Evolutionary conservation across 2,888 invertebrate genomes (phyloP).

Genomic region (Drosophila gaucha): DNA sequence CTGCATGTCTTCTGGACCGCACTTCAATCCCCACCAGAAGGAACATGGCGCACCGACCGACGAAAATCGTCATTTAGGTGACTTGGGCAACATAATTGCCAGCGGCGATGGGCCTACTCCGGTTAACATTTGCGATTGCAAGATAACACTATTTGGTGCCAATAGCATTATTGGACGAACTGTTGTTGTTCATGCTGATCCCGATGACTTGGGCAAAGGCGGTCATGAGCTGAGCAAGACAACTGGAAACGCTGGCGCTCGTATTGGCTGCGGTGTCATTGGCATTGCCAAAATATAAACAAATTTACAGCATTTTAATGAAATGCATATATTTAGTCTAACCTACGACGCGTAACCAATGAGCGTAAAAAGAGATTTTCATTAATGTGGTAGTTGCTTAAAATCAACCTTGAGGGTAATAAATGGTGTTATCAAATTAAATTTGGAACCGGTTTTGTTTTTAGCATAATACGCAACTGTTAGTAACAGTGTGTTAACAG

Average conservation of each 20-base stretch:
- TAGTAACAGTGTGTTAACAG: not conserved
- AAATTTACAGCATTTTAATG: not conserved
- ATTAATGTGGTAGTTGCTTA: slow-evolving; percentile 48
- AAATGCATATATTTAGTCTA: slow-evolving; percentile 25
- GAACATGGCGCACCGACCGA: slow-evolving; percentile 94
- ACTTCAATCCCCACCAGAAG: slow-evolving; percentile 93
- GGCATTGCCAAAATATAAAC: slow-evolving; percentile 83
- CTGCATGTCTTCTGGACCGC: slow-evolving; percentile 97
- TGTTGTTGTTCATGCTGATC: slow-evolving; percentile 95
- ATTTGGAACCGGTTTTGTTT: not conserved
- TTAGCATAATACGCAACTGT: not conserved
- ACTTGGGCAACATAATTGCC: slow-evolving; percentile 94
- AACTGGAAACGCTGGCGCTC: slow-evolving; percentile 95
- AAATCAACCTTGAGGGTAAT: slow-evolving; percentile 47
- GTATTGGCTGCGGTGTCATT: slow-evolving; percentile 86
- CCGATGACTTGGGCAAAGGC: slow-evolving; percentile 96
- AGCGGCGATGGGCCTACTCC: slow-evolving; percentile 87
- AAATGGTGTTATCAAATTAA: slow-evolving; percentile 51
- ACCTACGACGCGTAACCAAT: slow-evolving; percentile 1
- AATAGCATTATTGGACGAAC: slow-evolving; percentile 94
- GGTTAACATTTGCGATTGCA: slow-evolving; percentile 87
- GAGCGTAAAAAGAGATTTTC: slow-evolving; percentile 4
- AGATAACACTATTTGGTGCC: slow-evolving; percentile 89
- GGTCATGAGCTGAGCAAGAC: slow-evolving; percentile 96
- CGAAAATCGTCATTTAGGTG: slow-evolving; percentile 92